Evolutionary conservation across 2,797 vertebrate genomes (phyloP).

Genomic region (Pelobates cultripes): DNA sequence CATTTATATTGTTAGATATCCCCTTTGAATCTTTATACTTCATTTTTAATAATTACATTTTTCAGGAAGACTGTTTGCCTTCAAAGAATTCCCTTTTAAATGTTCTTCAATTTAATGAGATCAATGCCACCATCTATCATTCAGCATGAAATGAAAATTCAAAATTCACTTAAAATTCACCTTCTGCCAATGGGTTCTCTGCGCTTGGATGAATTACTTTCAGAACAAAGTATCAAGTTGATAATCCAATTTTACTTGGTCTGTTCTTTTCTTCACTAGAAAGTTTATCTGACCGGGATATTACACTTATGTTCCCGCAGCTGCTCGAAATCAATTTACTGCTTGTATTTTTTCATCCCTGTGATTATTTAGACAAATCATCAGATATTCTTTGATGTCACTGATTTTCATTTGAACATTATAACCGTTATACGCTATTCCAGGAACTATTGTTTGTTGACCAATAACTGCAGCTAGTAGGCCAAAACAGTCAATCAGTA

Average conservation of each 20-base stretch:
- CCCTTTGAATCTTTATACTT: not conserved
- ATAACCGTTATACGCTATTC: too few relatives aligned
- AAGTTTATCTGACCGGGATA: conserved; percentile 1
- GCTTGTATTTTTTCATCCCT: not conserved
- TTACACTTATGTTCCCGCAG: conserved; percentile 5
- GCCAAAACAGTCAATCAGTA: too few relatives aligned
- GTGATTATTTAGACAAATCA: too few relatives aligned
- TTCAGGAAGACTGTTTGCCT: not conserved
- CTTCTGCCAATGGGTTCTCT: conserved; percentile 3
- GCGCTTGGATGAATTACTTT: not conserved
- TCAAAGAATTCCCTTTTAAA: not conserved
- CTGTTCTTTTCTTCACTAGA: not conserved
- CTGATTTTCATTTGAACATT: too few relatives aligned
- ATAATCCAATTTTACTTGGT: conserved; percentile 19
- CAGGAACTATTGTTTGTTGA: too few relatives aligned
- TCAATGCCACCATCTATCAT: not conserved
- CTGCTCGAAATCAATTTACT: not conserved
- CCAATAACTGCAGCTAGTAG: too few relatives aligned
- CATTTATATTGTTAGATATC: not conserved
- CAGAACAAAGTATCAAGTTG: conserved; percentile 7
- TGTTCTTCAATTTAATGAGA: conserved; percentile 11
- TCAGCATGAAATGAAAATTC: not conserved
- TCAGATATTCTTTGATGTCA: too few relatives aligned
- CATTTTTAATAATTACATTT: not conserved
- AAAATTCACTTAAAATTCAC: conserved; percentile 5